phyloP scores from a whole-genome alignment of 2,888 invertebrate genomes.

The Mesoligia furuncula region DNA sequence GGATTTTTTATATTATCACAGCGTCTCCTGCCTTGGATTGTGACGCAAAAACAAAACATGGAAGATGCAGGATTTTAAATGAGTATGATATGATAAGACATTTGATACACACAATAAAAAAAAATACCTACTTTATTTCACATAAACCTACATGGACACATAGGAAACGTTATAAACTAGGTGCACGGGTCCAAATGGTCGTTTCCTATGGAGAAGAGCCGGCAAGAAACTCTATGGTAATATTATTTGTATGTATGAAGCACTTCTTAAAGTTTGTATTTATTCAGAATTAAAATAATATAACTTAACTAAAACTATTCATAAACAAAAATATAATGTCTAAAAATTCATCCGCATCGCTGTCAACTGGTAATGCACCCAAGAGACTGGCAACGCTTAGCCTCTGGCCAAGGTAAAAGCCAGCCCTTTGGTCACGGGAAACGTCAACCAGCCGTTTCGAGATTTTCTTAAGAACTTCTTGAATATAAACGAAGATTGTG shows the following conservation, averaged over 20 bases:
- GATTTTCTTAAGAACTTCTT: neutral
- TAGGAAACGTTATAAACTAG: too few species aligned
- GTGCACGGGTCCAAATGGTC: too few species aligned
- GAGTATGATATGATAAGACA: neutral
- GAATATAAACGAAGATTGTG: neutral
- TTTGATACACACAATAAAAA: neutral
- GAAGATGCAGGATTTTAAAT: neutral
- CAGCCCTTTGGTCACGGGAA: neutral
- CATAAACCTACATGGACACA: too few species aligned
- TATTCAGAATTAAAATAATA: neutral
- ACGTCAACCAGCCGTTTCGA: neutral
- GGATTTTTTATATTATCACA: neutral
- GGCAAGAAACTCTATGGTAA: too few species aligned
- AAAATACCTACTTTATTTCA: too few species aligned
- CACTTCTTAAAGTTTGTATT: neutral
- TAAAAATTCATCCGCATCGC: neutral
- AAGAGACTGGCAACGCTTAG: neutral
- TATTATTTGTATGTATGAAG: neutral
- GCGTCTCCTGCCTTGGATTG: neutral
- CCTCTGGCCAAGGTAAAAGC: neutral
- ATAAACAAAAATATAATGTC: neutral
- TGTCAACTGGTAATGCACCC: neutral
- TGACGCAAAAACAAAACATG: neutral
- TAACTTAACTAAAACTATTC: neutral
- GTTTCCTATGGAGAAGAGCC: too few species aligned